Evolutionary conservation across 2,113 vertebrate species (phyloP).

Genomic region (Columba janthina): DNA sequence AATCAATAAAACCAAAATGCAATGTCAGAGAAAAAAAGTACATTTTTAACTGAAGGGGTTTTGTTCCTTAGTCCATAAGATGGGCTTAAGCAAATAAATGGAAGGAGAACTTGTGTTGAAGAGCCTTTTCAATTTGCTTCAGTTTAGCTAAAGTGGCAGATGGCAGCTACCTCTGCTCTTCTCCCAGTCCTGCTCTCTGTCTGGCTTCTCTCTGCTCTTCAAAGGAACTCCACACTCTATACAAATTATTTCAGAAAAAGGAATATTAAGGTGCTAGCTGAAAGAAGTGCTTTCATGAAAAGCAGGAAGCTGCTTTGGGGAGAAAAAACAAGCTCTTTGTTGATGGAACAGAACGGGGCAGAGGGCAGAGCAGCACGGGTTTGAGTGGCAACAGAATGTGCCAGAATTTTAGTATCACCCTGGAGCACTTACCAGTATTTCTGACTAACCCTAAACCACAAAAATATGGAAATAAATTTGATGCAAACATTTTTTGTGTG

Average conservation of each 20-base stretch:
- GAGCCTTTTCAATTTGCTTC: constrained; percentile 37
- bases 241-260: constrained; percentile 63
- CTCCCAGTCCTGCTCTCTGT: constrained; percentile 43
- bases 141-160: constrained; percentile 63
- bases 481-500: background rate
- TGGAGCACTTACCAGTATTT: background rate
- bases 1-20: background rate
- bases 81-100: constrained; percentile 29
- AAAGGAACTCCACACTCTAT: constrained; percentile 49
- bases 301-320: constrained; percentile 56
- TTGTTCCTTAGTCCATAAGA: background rate
- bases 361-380: background rate
- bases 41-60: background rate
- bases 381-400: background rate
- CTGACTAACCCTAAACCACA: background rate
- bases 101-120: constrained; percentile 41
- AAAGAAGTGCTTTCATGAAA: constrained; percentile 69
- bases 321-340: constrained; percentile 38
- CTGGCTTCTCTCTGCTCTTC: constrained; percentile 55
- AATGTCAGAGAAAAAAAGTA: background rate
- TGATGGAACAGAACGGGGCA: background rate
- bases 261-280: constrained; percentile 61
- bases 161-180: constrained; percentile 57
- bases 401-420: background rate
- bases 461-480: background rate